Base-by-base conservation (phyloP, 2,888 invertebrate species). In the Lutraria lutraria region DNA sequence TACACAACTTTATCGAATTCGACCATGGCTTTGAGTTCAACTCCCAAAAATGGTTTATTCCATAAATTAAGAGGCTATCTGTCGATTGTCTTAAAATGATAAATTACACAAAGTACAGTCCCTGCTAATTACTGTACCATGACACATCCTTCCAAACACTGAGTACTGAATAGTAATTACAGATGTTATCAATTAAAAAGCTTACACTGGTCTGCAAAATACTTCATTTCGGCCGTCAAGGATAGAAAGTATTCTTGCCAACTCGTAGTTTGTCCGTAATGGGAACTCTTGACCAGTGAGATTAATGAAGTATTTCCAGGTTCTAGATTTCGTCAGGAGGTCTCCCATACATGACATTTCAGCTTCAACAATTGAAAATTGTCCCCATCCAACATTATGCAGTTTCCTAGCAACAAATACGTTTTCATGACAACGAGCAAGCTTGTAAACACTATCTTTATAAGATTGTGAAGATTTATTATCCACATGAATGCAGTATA, bases 401-500 rank as follows among this genome's bases (percentile, higher is more conserved):
- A 90, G 85, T 56, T 85, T 91, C 3, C 90, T 90, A 0, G 94
- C 88, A 0, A 96, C 87, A 88, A 95, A 95, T 8, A 96, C 95
- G 90, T 96, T 96, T n/a, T 93, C 86, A 88, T 96, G 95, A 89
- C 96, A 95, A 29, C 86, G 88, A 12, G 92, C 94, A 10, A 95
- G 93, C 8, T 87, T 79, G 25, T 81, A 79, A 72, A 95, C 89
- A 3, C 94, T 92, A 29, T 93, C 82, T 82, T 91, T 92, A 21
- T 94, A 81, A 1, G 90, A 83, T 19, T 92, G 52, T 10, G 92
- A 72, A 10, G 94, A 91, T 89, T 95, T 96, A n/a, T 83, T 86
- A 86, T 96, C 96, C 0, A 96, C 93, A 87, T 96, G 96, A 54
- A 96, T 91, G 89, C 96, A 96, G 89, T 96, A 96, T 81, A 94